Conservation (phyloP, 1,140 invertebrate genomes). For the Drosophila yakuba region DNA sequence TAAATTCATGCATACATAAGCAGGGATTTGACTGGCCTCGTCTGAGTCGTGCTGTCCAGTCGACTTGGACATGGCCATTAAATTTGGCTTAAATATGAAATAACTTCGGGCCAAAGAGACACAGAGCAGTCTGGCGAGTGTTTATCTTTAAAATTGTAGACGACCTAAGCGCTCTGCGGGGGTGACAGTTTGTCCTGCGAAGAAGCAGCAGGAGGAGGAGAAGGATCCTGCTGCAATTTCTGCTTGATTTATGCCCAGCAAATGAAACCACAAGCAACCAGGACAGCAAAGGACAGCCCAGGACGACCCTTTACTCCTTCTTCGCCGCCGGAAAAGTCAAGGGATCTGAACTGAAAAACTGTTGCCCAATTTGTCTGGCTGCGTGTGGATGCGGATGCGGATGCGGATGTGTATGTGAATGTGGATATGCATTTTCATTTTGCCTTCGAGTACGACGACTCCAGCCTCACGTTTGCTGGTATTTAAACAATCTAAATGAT, state of each 20-base stretch:
- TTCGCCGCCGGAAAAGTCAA: conserved; percentile 10
- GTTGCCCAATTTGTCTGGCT: conserved; percentile 62
- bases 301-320: not conserved
- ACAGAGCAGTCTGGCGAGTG: conserved; percentile 35
- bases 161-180: conserved; percentile 29
- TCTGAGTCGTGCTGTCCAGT: conserved; percentile 23
- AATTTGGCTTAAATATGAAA: conserved; percentile 68
- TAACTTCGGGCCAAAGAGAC: conserved; percentile 30
- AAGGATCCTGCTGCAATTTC: conserved; percentile 43
- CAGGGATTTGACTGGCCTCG: conserved; percentile 47
- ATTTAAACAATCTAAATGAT: conserved; percentile 61
- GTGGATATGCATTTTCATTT: conserved; percentile 31
- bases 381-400: conserved; percentile 4
- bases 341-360: conserved; percentile 45
- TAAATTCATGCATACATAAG: conserved; percentile 62
- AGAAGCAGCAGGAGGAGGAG: conserved; percentile 1
- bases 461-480: conserved; percentile 37
- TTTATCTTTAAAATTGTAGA: conserved; percentile 70
- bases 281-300: conserved; percentile 4
- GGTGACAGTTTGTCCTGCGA: conserved; percentile 19
- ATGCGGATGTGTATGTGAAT: conserved; percentile 1
- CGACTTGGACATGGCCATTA: conserved; percentile 50
- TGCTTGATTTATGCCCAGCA: conserved; percentile 68
- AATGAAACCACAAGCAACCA: conserved; percentile 59
- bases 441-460: not conserved